Evolutionary conservation across 1,140 invertebrate species (phyloP), one percentile per base, ranked within the genome.

Genomic region (Hylyphantes graminicola): DNA sequence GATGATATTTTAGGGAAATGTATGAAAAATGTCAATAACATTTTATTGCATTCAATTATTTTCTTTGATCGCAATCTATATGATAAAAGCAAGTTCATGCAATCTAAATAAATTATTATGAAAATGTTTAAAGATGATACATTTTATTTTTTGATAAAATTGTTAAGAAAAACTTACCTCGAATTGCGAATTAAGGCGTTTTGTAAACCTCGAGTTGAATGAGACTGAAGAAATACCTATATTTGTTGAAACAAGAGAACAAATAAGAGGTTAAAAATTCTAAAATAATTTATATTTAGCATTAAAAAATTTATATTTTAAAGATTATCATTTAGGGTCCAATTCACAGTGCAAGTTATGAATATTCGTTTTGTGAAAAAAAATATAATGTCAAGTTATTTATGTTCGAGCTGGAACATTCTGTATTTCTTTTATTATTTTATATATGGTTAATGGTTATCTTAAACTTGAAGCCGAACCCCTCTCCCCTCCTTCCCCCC

Each of bases 191-290:
- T 64, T 15, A 85, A 53, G 21, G 67, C n/a, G 13, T 53, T 55
- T 63, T 77, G 83, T n/a, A 78, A 8, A 2, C 83, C 67, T 21
- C 17, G 55, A 35, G 83, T 76, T n/a, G 75, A 72, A 17, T 68
- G 75, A 17, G 55, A 57, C 64, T 85, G 83, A 7, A 85, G 12
- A 59, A 85, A 85, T 10, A 85, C 83, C 83, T 85, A 5, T 12
- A 67, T 64, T 15, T 35, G 13, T 2, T 50, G 12, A 55, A 55
- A 73, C 61, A 48, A 80, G 51, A n/a, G 55, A 75, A 74, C 2
- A 6, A 72, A 17, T n/a, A 0, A 19, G 15, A 63, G 11, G n/a
- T 17, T 17, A 63, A 15, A 63, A 63, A 8, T 19, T 63, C 8
- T 17, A 63, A 13, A 15, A 12, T 63, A 35, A 35, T 35, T 35